Evolutionary conservation across 2,888 invertebrate genomes (phyloP).

Genomic region (Tryphoninae sp.): DNA sequence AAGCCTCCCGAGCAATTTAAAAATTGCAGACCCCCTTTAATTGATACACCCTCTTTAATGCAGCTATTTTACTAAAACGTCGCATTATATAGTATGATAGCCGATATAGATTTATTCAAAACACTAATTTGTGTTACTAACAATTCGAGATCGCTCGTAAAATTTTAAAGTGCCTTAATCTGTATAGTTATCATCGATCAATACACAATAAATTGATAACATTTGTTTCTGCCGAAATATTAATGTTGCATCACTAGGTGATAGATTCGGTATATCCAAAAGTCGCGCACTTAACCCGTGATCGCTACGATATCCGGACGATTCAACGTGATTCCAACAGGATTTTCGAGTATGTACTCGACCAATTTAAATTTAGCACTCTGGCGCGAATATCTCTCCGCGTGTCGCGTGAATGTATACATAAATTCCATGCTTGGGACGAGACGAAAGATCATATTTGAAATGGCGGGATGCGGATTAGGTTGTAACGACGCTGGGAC

Average conservation of each 20-base stretch:
- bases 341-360: conserved; percentile 26
- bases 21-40: no score
- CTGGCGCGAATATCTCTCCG: conserved; percentile 40
- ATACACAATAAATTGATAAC: not conserved
- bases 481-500: conserved; percentile 91
- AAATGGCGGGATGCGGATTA: conserved; percentile 74
- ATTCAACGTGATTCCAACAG: conserved; percentile 42
- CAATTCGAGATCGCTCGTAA: not conserved
- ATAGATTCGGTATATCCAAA: not conserved
- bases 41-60: no score
- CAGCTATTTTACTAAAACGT: no score
- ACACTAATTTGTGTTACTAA: not conserved
- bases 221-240: not conserved
- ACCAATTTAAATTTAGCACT: conserved; percentile 43
- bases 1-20: no score
- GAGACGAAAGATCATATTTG: conserved; percentile 26
- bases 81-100: not conserved
- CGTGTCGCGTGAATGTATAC: not conserved
- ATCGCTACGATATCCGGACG: conserved; percentile 40
- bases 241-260: not conserved
- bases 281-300: not conserved
- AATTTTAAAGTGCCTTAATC: not conserved
- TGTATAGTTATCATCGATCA: not conserved
- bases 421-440: not conserved
- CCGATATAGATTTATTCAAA: not conserved